Conservation (phyloP, 2,113 vertebrate species). For the Siniperca knerii region DNA sequence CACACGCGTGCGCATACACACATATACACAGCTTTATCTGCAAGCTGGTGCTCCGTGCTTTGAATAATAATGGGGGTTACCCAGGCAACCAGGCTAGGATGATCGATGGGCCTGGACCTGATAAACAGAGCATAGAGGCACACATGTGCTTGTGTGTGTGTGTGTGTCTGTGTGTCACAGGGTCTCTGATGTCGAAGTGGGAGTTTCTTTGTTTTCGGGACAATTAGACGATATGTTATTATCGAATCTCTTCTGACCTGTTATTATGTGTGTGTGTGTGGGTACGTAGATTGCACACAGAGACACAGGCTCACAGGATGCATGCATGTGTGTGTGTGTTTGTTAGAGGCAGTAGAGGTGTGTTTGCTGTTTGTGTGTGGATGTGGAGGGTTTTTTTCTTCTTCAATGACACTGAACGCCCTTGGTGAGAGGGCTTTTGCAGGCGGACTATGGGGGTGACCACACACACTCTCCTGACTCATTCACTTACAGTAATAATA, state of each 20-base stretch:
- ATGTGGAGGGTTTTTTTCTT: not conserved
- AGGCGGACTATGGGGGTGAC: constrained; percentile 26
- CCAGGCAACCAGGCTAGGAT: constrained; percentile 78
- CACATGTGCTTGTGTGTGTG: constrained; percentile 33
- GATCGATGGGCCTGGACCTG: constrained; percentile 76
- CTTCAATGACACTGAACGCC: constrained; percentile 44
- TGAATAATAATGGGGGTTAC: constrained; percentile 83
- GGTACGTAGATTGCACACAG: not conserved
- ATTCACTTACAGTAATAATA: constrained; percentile 60
- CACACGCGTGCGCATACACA: constrained; percentile 14
- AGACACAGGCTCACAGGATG: not conserved
- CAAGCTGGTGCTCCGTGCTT: constrained; percentile 75
- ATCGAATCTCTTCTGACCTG: constrained; percentile 30
- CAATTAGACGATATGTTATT: constrained; percentile 49
- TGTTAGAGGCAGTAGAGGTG: not conserved
- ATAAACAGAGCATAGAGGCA: constrained; percentile 75
- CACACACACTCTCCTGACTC: constrained; percentile 53
- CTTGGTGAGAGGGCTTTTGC: constrained; percentile 43
- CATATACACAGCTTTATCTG: constrained; percentile 53
- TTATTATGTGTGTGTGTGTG: not conserved
- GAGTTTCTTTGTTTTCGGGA: constrained; percentile 57
- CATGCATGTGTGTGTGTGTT: not conserved
- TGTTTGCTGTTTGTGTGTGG: constrained; percentile 13
- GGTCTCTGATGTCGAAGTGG: constrained; percentile 62
- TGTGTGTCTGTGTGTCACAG: constrained; percentile 53